Evolutionary conservation across 2,888 invertebrate genomes (phyloP).

Genomic region (Agrotis puta): DNA sequence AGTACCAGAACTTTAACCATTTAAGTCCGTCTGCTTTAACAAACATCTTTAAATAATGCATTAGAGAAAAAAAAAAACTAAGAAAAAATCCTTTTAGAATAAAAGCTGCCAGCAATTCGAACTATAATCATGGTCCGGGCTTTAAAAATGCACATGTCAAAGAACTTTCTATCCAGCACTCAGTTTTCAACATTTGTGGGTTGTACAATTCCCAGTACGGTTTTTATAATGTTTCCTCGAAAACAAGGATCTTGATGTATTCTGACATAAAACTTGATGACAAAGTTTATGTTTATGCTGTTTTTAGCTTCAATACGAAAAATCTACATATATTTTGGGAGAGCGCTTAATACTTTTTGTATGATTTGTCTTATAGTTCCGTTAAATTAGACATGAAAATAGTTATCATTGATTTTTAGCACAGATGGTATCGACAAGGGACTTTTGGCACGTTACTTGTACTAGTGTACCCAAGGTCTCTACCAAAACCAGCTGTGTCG

Average conservation of each 20-base stretch:
- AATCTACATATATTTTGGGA: conserved; percentile 1
- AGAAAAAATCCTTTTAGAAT: conserved; percentile 14
- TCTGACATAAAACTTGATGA: conserved; percentile 23
- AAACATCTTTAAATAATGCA: conserved; percentile 27
- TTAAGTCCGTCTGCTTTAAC: conserved; percentile 17
- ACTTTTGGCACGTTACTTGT: no score
- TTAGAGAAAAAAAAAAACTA: conserved; percentile 24
- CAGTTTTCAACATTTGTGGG: conserved; percentile 16
- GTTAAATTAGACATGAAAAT: no score
- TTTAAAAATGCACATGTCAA: conserved; percentile 42
- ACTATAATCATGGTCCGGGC: neutral
- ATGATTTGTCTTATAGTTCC: no score
- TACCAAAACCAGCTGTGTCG: no score
- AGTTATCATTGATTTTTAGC: no score
- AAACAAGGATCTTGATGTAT: conserved; percentile 22
- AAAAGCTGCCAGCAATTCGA: conserved; percentile 12
- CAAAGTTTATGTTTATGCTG: neutral
- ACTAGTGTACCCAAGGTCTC: no score
- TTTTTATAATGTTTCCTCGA: conserved; percentile 23
- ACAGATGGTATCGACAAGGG: no score
- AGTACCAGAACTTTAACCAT: neutral
- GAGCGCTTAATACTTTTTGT: neutral
- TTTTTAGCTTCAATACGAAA: conserved; percentile 6
- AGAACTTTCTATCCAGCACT: conserved; percentile 17
- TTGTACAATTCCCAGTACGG: conserved; percentile 18